A percentile compares a stretch with the other conserved stretches of the same genome.
phyloP scores from a whole-genome alignment of 2,113 vertebrate species.

The Nematolebias whitei region DNA sequence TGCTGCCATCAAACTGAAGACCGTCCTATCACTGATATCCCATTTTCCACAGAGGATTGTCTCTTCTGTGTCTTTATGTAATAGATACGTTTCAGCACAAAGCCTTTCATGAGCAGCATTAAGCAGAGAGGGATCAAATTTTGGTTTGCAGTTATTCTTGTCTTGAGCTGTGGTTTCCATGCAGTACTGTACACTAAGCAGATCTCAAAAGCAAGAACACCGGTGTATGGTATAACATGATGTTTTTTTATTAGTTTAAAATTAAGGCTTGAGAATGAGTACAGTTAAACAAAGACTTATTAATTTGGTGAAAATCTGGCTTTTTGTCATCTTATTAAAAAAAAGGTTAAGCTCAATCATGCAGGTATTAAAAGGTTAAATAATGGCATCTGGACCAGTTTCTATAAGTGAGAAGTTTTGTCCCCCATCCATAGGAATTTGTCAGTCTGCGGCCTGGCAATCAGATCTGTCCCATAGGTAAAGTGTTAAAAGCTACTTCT shows the following conservation, averaged over 20 bases:
- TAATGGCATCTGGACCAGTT: no score
- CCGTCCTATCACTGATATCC: slow-evolving; percentile 46
- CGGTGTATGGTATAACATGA: not conserved
- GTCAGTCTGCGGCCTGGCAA: no score
- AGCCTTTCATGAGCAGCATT: slow-evolving; percentile 56
- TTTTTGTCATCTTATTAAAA: no score
- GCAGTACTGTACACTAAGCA: not conserved
- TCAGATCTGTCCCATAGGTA: no score
- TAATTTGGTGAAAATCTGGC: no score
- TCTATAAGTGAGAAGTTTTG: no score
- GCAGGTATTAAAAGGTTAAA: no score
- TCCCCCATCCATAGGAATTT: no score
- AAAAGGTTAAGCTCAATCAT: no score
- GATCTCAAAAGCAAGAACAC: not conserved
- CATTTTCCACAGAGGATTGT: slow-evolving; percentile 61
- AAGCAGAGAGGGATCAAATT: slow-evolving; percentile 26
- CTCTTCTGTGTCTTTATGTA: slow-evolving; percentile 57
- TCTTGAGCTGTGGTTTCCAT: not conserved
- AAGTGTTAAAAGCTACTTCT: no score
- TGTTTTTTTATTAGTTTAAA: not conserved
- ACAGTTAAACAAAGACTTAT: no score
- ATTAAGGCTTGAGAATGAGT: no score
- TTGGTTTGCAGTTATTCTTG: not conserved
- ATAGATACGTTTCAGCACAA: slow-evolving; percentile 49
- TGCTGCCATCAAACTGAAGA: slow-evolving; percentile 27